Evolutionary conservation across 35 echinoderm and acorn worm species (phyloP), one percentile per base, ranked within the genome.

Genomic region (Patiria miniata): DNA sequence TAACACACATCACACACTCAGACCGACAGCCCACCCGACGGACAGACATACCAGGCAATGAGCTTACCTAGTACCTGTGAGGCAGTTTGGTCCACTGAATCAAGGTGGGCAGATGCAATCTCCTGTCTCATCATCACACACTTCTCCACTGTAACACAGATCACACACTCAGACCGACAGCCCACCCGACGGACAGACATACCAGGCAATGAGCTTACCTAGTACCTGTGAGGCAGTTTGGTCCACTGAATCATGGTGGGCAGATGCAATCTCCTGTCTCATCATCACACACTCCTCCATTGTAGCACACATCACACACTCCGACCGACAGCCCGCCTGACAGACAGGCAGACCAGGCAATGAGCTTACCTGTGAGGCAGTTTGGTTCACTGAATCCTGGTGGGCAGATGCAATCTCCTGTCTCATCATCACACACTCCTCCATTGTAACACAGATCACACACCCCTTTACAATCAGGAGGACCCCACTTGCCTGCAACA

Each of bases 211-310:
- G 1, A 73, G 15, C 30, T 32, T 5, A 73, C 65, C n/a, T 60
- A 21, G n/a, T 87, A 93, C 92, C 87, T 37, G 52, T 83, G 12
- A 87, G 58, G 68, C 93, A 94, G 60, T 91, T 87, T 30, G 39
- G 19, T 39, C 93, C 93, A 12, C 37, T 87, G 69, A 94, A 94
- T 60, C 93, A 88, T 37, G 93, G 93, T 40, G 88, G 52, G 37
- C 93, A 94, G 47, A 94, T 80, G 59, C 93, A 91, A 5, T 73
- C 65, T 90, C 93, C 93, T 40, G 88, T 86, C 32, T 86, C 58
- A 39, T 81, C 87, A 87, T 94, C 87, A 84, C 93, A 94, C 36
- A 94, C 60, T 38, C 88, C 93, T 87, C 93, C 88, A 79, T 94
- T 86, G 65, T 90, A 90, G 55, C 93, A 94, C 51, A 82, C 76